A percentile compares a stretch with the other conserved stretches of the same genome.
Conservation (phyloP, 2,797 vertebrate species). For the Phrynocephalus vlangalii region DNA sequence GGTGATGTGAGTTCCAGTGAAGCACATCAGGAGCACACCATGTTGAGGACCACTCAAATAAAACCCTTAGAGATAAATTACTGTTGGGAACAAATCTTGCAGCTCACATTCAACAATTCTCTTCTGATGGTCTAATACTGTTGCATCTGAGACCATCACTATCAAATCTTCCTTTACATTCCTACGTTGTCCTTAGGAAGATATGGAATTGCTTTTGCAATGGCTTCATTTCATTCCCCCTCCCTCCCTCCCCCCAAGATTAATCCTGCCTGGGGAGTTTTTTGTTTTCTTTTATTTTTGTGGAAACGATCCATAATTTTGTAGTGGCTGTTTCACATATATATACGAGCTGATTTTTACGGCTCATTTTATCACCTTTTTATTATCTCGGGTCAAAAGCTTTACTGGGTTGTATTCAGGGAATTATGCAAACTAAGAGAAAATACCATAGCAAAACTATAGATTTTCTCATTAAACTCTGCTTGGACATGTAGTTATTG, state of each 20-base stretch:
- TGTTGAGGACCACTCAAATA: background rate
- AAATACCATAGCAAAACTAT: constrained; percentile 85
- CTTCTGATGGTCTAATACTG: background rate
- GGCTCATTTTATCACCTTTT: constrained; percentile 82
- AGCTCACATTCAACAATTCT: background rate
- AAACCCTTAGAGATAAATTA: background rate
- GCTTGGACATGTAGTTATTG: constrained; percentile 85
- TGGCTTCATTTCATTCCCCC: constrained; percentile 24
- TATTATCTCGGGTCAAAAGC: constrained; percentile 84
- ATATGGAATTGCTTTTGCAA: constrained; percentile 12
- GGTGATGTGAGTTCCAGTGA: background rate
- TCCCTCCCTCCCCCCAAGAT: background rate
- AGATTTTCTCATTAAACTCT: constrained; percentile 86
- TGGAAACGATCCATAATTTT: constrained; percentile 73
- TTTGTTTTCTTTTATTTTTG: constrained; percentile 59
- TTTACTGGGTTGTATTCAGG: constrained; percentile 84
- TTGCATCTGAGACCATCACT: background rate
- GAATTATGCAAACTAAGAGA: constrained; percentile 86
- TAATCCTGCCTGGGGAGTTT: constrained; percentile 3
- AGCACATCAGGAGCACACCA: background rate
- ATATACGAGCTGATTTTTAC: constrained; percentile 70
- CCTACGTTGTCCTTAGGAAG: background rate
- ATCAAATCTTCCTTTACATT: constrained; percentile 13
- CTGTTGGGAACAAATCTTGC: background rate
- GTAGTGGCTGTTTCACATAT: constrained; percentile 67